These are phyloP conservation scores for Platalea minor DNA, from an alignment of 2,797 vertebrate genomes.

Conservation along the genomic window DNA sequence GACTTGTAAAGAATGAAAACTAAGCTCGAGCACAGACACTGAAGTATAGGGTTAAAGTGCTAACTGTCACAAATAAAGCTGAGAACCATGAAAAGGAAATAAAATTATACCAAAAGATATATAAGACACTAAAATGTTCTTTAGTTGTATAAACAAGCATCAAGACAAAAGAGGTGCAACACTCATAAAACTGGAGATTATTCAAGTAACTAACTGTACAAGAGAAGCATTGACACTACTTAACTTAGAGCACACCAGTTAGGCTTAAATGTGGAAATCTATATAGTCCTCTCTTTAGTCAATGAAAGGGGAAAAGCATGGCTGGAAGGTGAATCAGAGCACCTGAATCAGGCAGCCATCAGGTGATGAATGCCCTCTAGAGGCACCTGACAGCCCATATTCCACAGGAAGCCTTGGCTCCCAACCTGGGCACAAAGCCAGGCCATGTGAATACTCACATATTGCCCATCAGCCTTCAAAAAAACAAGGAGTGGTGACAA, in stretches of 20 bases:
- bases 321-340: not conserved
- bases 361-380: slow-evolving; percentile 23
- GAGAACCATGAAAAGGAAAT: not conserved
- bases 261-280: not conserved
- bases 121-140: not conserved
- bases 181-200: not conserved
- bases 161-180: not conserved
- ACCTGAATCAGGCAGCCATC: not conserved
- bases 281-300: not conserved
- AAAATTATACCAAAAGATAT: not conserved
- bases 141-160: not conserved
- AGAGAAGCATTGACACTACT: not conserved
- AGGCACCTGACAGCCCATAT: not conserved
- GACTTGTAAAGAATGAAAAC: not conserved
- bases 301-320: not conserved
- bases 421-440: not conserved
- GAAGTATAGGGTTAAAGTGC: not conserved
- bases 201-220: not conserved
- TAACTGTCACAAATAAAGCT: not conserved
- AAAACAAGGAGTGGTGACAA: rapidly evolving
- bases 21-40: not conserved
- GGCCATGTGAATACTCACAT: not conserved
- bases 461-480: not conserved
- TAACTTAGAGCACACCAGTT: not conserved
- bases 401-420: not conserved